These are phyloP conservation scores for Limnephilus lunatus DNA, from an alignment of 2,888 invertebrate species.

Conservation along the genomic window DNA sequence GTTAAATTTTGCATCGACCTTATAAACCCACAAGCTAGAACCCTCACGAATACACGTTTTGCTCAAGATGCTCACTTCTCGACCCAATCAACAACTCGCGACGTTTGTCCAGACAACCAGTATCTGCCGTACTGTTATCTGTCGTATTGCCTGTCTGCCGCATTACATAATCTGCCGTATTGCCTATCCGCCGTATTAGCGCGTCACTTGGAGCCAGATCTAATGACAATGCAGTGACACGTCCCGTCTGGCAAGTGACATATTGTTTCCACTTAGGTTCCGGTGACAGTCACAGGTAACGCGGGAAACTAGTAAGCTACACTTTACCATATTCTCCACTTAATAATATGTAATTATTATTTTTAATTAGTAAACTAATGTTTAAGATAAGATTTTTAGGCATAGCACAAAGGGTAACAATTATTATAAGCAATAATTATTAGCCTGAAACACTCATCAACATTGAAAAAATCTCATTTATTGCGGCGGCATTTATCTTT, in stretches of 20 bases:
- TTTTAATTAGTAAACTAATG: too few species aligned
- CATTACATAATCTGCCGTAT: not conserved
- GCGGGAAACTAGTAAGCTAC: not conserved
- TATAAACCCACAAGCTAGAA: too few species aligned
- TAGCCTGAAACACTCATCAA: too few species aligned
- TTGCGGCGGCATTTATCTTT: too few species aligned
- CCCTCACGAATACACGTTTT: too few species aligned
- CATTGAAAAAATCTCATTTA: too few species aligned
- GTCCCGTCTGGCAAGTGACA: slow-evolving; percentile 14
- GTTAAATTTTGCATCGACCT: too few species aligned
- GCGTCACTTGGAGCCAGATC: slow-evolving; percentile 20
- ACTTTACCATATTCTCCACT: not conserved
- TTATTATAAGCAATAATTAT: too few species aligned
- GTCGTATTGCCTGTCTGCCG: not conserved
- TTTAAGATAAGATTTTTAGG: too few species aligned
- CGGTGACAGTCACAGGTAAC: not conserved
- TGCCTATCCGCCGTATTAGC: not conserved
- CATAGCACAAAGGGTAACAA: too few species aligned
- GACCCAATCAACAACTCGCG: not conserved
- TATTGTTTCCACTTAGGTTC: not conserved
- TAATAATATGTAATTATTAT: not conserved
- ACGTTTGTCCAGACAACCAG: not conserved
- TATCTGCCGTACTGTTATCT: not conserved
- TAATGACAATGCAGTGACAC: slow-evolving; percentile 36
- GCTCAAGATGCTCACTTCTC: too few species aligned